These are phyloP conservation scores for Polydesmus complanatus DNA, from an alignment of 2,888 invertebrate genomes.

Conservation along the genomic window DNA sequence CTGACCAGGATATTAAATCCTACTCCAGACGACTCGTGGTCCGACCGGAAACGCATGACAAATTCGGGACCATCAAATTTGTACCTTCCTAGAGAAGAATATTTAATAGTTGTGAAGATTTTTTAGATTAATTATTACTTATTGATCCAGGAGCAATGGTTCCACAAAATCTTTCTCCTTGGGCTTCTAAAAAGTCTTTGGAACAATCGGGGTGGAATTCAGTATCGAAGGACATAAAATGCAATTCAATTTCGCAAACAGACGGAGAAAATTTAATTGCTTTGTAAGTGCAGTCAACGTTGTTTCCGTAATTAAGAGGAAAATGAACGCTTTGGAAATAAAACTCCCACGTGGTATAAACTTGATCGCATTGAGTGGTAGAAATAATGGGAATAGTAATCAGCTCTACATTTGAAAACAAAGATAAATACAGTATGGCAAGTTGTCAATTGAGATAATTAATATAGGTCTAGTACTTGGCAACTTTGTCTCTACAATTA, in stretches of 20 bases:
- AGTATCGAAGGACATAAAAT: constrained; percentile 23
- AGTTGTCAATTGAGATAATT: neutral
- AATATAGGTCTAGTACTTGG: neutral
- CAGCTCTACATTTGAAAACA: neutral
- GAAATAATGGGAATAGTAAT: constrained; percentile 7
- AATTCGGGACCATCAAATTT: constrained; percentile 20
- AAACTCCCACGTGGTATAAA: constrained; percentile 22
- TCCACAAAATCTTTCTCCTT: constrained; percentile 21
- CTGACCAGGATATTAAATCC: constrained; percentile 23
- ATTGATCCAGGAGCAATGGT: constrained; percentile 21
- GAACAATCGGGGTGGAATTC: constrained; percentile 18
- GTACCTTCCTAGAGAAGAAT: constrained; percentile 18
- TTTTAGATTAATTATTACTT: constrained; percentile 9
- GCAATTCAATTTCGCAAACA: constrained; percentile 21
- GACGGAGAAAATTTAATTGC: constrained; percentile 11
- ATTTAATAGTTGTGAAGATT: neutral
- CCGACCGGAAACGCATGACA: constrained; percentile 21
- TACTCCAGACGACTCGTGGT: constrained; percentile 21
- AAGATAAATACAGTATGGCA: neutral
- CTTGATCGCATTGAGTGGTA: constrained; percentile 20
- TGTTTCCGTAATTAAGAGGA: constrained; percentile 22
- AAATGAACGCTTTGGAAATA: constrained; percentile 22
- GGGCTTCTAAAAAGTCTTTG: constrained; percentile 20
- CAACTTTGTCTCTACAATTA: constrained; percentile 1
- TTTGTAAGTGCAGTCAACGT: constrained; percentile 21